Conservation (phyloP, 2,113 vertebrate species). For the Eulacestoma nigropectus region DNA sequence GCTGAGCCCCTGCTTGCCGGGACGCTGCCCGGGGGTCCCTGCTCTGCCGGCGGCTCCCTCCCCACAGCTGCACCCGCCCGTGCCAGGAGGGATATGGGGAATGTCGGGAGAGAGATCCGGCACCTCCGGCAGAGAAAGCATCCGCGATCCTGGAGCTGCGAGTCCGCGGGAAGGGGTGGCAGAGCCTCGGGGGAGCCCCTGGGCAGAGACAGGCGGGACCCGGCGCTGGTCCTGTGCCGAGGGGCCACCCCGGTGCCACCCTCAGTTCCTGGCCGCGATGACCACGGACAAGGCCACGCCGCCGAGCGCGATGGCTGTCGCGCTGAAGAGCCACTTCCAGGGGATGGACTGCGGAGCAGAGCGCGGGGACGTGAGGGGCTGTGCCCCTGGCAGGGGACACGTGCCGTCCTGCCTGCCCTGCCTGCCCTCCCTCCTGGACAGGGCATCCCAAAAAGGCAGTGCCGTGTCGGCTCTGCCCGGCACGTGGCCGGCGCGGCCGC, state of each 20-base stretch:
- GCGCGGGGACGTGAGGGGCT: neutral
- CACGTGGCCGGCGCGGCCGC: neutral
- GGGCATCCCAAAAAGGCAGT: neutral
- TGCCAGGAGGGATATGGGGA: neutral
- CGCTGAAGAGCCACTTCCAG: constrained; percentile 98
- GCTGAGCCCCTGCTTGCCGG: accelerated
- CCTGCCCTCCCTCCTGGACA: neutral
- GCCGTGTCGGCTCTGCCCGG: neutral
- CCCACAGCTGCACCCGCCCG: accelerated
- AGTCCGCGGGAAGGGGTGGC: neutral
- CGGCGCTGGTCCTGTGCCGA: accelerated
- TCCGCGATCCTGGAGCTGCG: neutral
- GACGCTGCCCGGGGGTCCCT: neutral
- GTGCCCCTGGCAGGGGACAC: neutral
- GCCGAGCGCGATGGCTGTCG: constrained; percentile 89
- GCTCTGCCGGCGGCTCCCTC: neutral
- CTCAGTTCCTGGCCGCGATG: constrained; percentile 92
- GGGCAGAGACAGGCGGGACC: neutral
- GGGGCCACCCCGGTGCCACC: neutral
- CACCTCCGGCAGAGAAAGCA: neutral
- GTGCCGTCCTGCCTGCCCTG: neutral
- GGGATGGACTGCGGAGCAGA: constrained; percentile 66
- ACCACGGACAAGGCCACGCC: constrained; percentile 93
- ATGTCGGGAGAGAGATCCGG: accelerated
- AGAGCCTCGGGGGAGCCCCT: neutral